Evolutionary conservation across 2,113 vertebrate species (phyloP), one percentile per base, ranked within the genome.

Genomic region (Pseudorasbora parva): DNA sequence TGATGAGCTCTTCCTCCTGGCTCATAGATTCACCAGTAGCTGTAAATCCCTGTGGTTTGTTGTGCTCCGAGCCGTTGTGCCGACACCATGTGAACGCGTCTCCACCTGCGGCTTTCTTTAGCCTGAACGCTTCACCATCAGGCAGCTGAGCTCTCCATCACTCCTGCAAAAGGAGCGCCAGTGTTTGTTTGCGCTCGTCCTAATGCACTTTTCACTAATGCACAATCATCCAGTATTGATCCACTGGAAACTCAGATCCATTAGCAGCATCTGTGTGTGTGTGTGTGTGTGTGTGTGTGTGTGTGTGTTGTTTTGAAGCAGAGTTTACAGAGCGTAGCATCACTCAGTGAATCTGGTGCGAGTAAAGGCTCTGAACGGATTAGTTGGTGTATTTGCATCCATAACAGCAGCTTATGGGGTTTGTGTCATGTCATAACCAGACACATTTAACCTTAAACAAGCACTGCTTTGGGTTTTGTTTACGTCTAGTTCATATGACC

Each of bases 191-290:
- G n/a, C n/a, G 21, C 33, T 41, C 17, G 8, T 30, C 8, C 71
- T 49, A 27, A 79, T 79, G 76, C 41, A 45, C n/a, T 78, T 8
- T 33, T 37, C 37, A 7, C 23, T 21, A 79, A 64, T 64, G 59
- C 57, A 60, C 51, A 19, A 45, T 14, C 41, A 3, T 17, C 59
- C 54, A 60, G 23, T 79, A 47, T 79, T 47, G 59, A 49, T 47
- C 77, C 57, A 62, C n/a, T 45, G 56, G 9, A 79, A 66, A 66
- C 41, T 21, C 1, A 66, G 30, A 79, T 64, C 77, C 77, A 79
- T 79, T 79, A 79, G 57, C 15, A 8, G 75, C 37, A 11, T 73
- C 5, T 51, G 49, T 51, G 47, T 49, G 47, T 49, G 47, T 49
- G 45, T 47, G n/a, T n/a, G n/a, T n/a, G n/a, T n/a, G 45, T 47